Conservation (phyloP, 37 sponge, comb jelly and placozoan species). For the Amphimedon queenslandica region DNA sequence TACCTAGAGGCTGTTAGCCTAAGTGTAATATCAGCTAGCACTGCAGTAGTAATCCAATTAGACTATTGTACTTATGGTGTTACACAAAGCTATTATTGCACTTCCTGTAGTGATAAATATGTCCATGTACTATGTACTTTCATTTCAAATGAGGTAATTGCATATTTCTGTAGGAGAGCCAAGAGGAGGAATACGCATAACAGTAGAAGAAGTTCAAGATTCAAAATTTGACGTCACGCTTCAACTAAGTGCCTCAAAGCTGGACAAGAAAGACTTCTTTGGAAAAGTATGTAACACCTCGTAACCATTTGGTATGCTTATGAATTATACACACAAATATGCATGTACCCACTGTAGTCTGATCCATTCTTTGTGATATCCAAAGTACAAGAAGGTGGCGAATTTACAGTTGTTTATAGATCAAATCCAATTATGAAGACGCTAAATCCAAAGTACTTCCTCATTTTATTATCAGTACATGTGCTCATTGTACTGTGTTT, state of each 20-base stretch:
- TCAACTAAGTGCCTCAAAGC: constrained; percentile 67
- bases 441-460: constrained; percentile 73
- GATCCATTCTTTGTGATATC: constrained; percentile 89
- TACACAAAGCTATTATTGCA: not conserved
- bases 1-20: too few species aligned
- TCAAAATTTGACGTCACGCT: constrained; percentile 66
- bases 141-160: too few species aligned
- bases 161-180: too few species aligned
- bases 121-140: not conserved
- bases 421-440: constrained; percentile 75
- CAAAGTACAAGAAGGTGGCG: constrained; percentile 74
- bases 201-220: constrained; percentile 74
- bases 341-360: constrained; percentile 41
- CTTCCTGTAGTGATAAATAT: too few species aligned
- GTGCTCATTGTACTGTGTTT: not conserved
- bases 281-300: constrained; percentile 63
- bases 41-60: too few species aligned
- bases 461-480: not conserved
- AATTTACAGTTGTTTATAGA: constrained; percentile 68
- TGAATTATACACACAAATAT: not conserved
- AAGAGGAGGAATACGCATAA: constrained; percentile 58
- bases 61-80: not conserved
- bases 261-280: constrained; percentile 97
- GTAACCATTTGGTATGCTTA: not conserved
- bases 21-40: too few species aligned